Base-by-base conservation (phyloP, 1,140 invertebrate genomes). In the Drosophila sechellia region DNA sequence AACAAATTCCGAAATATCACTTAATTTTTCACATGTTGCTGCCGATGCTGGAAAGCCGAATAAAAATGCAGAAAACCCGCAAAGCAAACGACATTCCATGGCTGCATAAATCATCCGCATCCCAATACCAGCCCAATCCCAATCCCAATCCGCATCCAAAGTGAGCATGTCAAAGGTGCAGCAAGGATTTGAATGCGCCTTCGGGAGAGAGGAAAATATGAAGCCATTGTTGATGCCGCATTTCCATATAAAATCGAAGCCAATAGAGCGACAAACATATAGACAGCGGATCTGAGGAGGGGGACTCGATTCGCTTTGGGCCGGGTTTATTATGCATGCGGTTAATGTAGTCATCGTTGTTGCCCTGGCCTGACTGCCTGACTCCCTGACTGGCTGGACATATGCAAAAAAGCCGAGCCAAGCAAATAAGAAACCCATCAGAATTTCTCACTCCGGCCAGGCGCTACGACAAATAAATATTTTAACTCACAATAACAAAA, bases 371-470 rank as follows among this genome's bases (percentile, higher is more conserved):
- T 37, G 35, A 37, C 35, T 37, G 35, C 12, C 12, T 3, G 35
- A 37, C 37, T 39, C 11, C 4, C 37, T 13, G 37, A 39, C 37
- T 39, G 31, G 20, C 20, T 22, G 71, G 78, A 85, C 83, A 89
- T 89, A 89, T 89, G 79, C 79, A 87, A 77, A 87, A 77, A 48
- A 56, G 61, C 77, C 79, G 70, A 60, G 59, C 72, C 68, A 74
- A 84, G 85, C 84, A 89, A 89, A 89, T 89, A 89, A 89, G 84
- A 89, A 89, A 89, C 84, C 84, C 84, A 89, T 89, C 84, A 89
- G 84, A 89, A 89, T 89, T 89, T 89, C 84, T 89, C 84, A 89
- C 84, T 89, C 84, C 79, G 85, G 39, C 64, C 77, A 89, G 84
- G 84, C 84, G 84, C 84, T 89, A 84, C 84, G 84, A 89, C 84